Evolutionary conservation across 2,888 invertebrate genomes (phyloP).

Genomic region (Amphipoea oculea): DNA sequence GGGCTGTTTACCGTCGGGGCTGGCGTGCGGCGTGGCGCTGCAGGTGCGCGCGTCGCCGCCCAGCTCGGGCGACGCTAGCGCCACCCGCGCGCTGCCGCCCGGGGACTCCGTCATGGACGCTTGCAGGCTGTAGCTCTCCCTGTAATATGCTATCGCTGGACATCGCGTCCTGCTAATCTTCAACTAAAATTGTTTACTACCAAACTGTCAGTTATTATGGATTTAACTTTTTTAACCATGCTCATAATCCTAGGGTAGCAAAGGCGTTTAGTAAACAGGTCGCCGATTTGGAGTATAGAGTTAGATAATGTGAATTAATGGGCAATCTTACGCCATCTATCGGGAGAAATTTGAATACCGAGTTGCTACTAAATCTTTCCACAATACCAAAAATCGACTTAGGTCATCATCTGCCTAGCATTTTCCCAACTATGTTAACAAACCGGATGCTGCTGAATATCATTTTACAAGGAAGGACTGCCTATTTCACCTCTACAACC

Average conservation of each 20-base stretch:
- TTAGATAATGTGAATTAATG: not conserved
- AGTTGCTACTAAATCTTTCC: not conserved
- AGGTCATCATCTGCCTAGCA: not conserved
- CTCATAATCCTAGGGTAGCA: conserved; percentile 5
- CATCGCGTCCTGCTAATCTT: conserved; percentile 38
- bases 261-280: not conserved
- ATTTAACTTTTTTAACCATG: not conserved
- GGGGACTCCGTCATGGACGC: conserved; percentile 91
- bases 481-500: not conserved
- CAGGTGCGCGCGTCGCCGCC: conserved; percentile 79
- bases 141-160: conserved; percentile 67
- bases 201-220: not conserved
- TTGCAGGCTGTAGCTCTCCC: conserved; percentile 91
- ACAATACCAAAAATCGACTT: conserved; percentile 2
- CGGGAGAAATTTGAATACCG: not conserved
- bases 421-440: not conserved
- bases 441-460: not conserved
- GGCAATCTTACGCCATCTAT: conserved; percentile 7
- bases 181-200: conserved; percentile 7
- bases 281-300: not conserved
- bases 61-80: conserved; percentile 91
- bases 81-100: conserved; percentile 85
- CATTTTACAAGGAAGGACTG: not conserved
- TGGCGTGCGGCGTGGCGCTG: conserved; percentile 86
- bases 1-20: conserved; percentile 89